These are phyloP conservation scores for Calyptomena viridis DNA, from an alignment of 2,113 vertebrate genomes.

Conservation along the genomic window DNA sequence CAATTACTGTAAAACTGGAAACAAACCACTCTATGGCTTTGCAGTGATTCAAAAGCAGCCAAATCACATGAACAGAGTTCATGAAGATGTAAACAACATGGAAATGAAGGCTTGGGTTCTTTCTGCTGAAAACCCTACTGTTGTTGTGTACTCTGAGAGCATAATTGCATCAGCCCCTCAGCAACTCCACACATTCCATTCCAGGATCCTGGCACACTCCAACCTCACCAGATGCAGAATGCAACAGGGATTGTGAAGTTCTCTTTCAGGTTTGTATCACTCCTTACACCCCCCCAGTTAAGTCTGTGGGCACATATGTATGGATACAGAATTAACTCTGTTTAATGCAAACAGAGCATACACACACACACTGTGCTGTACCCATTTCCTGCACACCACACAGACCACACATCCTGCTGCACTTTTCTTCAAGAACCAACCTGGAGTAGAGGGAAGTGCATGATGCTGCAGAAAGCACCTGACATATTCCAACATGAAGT, in stretches of 20 bases:
- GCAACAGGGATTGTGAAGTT: rapidly evolving
- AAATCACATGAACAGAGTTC: background rate
- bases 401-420: background rate
- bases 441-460: background rate
- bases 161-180: background rate
- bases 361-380: no score
- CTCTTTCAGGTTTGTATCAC: background rate
- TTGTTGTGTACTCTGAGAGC: background rate
- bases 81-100: background rate
- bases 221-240: rapidly evolving
- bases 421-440: background rate
- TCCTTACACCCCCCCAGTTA: background rate
- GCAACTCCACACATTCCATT: background rate
- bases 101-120: background rate
- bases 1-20: background rate
- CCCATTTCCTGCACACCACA: background rate
- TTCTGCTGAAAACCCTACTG: background rate
- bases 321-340: background rate
- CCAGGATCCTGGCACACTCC: background rate
- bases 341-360: background rate
- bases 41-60: background rate
- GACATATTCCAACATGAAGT: background rate
- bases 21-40: background rate
- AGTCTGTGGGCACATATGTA: background rate
- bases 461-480: background rate